Base-by-base conservation (phyloP, 2,113 vertebrate species). In the Glaucidium brasilianum region DNA sequence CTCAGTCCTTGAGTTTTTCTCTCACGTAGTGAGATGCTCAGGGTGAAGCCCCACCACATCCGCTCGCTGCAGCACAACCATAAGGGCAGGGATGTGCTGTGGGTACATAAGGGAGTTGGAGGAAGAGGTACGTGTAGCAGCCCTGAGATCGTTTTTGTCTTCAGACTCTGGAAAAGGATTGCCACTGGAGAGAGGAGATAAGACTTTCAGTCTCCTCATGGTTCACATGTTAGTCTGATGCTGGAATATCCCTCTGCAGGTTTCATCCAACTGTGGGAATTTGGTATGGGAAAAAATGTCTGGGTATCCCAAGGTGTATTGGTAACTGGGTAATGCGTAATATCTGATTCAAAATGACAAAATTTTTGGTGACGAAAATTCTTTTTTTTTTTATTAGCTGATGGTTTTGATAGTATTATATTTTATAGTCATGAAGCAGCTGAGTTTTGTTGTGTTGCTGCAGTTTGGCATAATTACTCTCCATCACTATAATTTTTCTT, bases 391-490 rank as follows among this genome's bases (percentile, higher is more conserved):
- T 90, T 71, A 63, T 91, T 94, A 93, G 77, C 63, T 91, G 69
- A 73, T 30, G 12, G 34, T 71, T 97, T 94, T 92, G 87, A 96
- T 90, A 96, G 74, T 76, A 73, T 37, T 96, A 37, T 60, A 89
- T 89, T 79, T 63, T 95, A n/a, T 85, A 97, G 94, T 91, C 55
- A 39, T 60, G 71, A 97, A 96, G 85, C 94, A 97, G 56, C 85
- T 92, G 75, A 78, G 82, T 94, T 97, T 93, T 93, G 86, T 95
- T 94, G 76, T 93, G 95, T 92, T 89, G 85, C 68, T 85, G 80
- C 85, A 86, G 94, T 95, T 96, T 98, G 88, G 43, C 34, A 11
- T 95, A 97, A 97, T 97, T 97, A 92, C 86, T 97, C 95, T 96
- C 85, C 84, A 96, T 88, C 59, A 49, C 91, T 94, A 49, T 97